phyloP scores from a whole-genome alignment of 1,140 invertebrate species.

The Oscheius sp. region DNA sequence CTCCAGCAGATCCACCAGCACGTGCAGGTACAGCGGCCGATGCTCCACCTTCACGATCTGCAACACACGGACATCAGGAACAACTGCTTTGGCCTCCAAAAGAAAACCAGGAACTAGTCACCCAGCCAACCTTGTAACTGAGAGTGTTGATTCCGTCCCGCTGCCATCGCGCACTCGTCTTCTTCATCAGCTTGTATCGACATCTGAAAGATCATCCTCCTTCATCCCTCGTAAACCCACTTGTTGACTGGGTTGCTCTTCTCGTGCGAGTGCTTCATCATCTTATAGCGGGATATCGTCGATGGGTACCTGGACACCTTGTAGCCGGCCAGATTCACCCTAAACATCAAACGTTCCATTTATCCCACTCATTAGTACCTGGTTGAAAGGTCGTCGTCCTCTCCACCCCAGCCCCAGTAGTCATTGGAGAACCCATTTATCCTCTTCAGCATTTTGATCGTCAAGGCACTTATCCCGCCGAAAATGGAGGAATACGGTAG shows the following conservation, averaged over 20 bases:
- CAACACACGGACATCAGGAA: too few relatives aligned
- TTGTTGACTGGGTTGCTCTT: conserved; percentile 56
- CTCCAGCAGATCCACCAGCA: conserved; percentile 61
- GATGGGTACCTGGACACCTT: conserved; percentile 59
- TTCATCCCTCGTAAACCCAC: conserved; percentile 34
- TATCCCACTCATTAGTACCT: conserved; percentile 23
- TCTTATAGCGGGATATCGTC: conserved; percentile 62
- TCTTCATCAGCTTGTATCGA: conserved; percentile 74
- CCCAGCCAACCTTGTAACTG: conserved; percentile 75
- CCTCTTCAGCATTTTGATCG: conserved; percentile 69
- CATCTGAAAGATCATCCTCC: conserved; percentile 60
- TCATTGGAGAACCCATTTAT: conserved; percentile 89
- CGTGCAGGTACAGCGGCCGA: conserved; percentile 66
- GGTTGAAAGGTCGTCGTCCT: conserved; percentile 55
- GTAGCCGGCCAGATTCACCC: conserved; percentile 47
- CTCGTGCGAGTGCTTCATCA: conserved; percentile 62
- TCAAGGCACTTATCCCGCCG: conserved; percentile 69
- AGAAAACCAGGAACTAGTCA: too few relatives aligned
- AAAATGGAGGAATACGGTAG: conserved; percentile 64
- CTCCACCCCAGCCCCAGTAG: conserved; percentile 74
- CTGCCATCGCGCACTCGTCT: conserved; percentile 76
- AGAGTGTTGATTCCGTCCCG: conserved; percentile 82
- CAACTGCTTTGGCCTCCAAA: too few relatives aligned
- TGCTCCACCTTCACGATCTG: conserved; percentile 64
- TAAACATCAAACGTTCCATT: conserved; percentile 24